Evolutionary conservation across 2,888 invertebrate genomes (phyloP).

Genomic region (Corbicula japonica): DNA sequence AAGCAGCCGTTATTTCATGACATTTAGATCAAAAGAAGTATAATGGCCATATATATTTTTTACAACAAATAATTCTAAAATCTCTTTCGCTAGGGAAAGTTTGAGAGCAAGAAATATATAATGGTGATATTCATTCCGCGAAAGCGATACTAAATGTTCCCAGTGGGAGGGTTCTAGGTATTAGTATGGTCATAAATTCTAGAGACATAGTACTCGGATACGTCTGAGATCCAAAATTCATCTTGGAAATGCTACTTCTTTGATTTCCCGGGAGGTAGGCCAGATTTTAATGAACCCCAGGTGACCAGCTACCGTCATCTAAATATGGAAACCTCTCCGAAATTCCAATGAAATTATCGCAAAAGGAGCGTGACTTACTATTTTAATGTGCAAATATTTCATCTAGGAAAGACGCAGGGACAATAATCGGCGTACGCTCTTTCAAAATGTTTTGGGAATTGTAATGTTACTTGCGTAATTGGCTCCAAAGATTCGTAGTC

Average conservation of each 20-base stretch:
- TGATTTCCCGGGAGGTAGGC: slow-evolving; percentile 71
- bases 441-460: slow-evolving; percentile 30
- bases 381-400: slow-evolving; percentile 63
- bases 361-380: slow-evolving; percentile 48
- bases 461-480: slow-evolving; percentile 38
- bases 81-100: too few relatives aligned
- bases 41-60: too few relatives aligned
- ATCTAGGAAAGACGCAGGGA: slow-evolving; percentile 30
- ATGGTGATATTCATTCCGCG: slow-evolving; percentile 30
- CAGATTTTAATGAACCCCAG: slow-evolving; percentile 66
- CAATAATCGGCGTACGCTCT: slow-evolving; percentile 26
- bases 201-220: slow-evolving; percentile 33
- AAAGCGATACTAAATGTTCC: slow-evolving; percentile 33
- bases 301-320: slow-evolving; percentile 46
- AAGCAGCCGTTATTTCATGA: too few relatives aligned
- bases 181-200: slow-evolving; percentile 54
- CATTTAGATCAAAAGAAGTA: too few relatives aligned
- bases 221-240: slow-evolving; percentile 60
- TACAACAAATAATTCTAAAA: too few relatives aligned
- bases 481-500: slow-evolving; percentile 44
- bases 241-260: slow-evolving; percentile 59
- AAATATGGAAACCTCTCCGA: slow-evolving; percentile 46
- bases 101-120: slow-evolving; percentile 26
- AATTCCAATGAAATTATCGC: slow-evolving; percentile 48
- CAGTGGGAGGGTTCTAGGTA: slow-evolving; percentile 42